A percentile compares a stretch with the other conserved stretches of the same genome.
phyloP scores from a whole-genome alignment of 2,113 vertebrate genomes.

The Amazona vittata region DNA sequence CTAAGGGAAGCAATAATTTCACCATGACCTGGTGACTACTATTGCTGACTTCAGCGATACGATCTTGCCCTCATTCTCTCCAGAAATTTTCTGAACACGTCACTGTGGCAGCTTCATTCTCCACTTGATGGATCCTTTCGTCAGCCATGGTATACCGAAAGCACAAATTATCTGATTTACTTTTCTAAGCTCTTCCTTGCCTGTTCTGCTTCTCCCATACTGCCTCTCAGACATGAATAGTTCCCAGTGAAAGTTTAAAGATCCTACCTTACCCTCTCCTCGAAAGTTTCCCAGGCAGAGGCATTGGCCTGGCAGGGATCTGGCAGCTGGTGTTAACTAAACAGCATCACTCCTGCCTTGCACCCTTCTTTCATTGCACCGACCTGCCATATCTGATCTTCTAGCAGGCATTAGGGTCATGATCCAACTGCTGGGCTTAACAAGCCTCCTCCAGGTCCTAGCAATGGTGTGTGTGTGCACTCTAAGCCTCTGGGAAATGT shows the following conservation, averaged over 20 bases:
- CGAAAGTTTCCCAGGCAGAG: background rate
- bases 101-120: background rate
- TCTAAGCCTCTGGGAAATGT: background rate
- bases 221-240: background rate
- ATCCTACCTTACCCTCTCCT: background rate
- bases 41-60: background rate
- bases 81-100: background rate
- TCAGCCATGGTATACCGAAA: background rate
- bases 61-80: background rate
- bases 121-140: background rate
- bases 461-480: too few relatives aligned
- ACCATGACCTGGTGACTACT: background rate
- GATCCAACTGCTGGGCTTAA: background rate
- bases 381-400: background rate
- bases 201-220: background rate
- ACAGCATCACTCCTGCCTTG: background rate
- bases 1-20: background rate
- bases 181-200: background rate
- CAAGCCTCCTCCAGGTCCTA: background rate
- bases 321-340: background rate
- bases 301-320: background rate
- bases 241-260: background rate
- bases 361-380: background rate
- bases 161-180: background rate
- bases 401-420: background rate